Evolutionary conservation across 53 echinoderm and acorn worm genomes (phyloP).

Genomic region (Holothuria leucospilota): DNA sequence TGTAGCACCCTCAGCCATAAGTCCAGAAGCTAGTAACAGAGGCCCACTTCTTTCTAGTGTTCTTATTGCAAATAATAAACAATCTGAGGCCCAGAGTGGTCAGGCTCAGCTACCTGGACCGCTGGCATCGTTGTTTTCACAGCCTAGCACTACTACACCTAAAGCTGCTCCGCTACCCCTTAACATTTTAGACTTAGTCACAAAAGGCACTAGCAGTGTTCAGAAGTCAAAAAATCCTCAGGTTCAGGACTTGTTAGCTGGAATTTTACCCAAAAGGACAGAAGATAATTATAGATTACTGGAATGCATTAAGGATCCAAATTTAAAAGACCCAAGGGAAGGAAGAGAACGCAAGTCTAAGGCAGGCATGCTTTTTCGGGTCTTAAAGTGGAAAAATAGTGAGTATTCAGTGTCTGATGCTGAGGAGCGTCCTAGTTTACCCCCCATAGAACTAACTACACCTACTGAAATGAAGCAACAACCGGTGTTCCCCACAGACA

Average conservation of each 20-base stretch:
- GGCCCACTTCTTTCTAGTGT: constrained; percentile 44
- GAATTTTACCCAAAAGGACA: constrained; percentile 28
- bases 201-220: constrained; percentile 56
- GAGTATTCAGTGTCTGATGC: constrained; percentile 85
- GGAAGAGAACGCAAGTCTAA: constrained; percentile 79
- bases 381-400: constrained; percentile 82
- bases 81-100: constrained; percentile 12
- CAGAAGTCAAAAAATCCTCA: constrained; percentile 53
- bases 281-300: constrained; percentile 71
- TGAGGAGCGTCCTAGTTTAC: constrained; percentile 78
- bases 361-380: constrained; percentile 76
- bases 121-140: constrained; percentile 19
- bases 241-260: constrained; percentile 50
- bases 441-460: constrained; percentile 88
- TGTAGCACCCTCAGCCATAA: constrained; percentile 10
- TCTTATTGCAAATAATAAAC: constrained; percentile 29
- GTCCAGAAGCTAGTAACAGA: constrained; percentile 33
- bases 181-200: constrained; percentile 70
- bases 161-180: constrained; percentile 53
- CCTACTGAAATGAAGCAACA: constrained; percentile 86
- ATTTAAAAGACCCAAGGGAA: constrained; percentile 73
- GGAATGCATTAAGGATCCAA: constrained; percentile 73
- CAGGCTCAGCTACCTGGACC: constrained; percentile 38
- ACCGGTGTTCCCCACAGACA: constrained; percentile 58
- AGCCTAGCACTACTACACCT: constrained; percentile 8